Base-by-base conservation (phyloP, 2,797 vertebrate species). In the Triplophysa bombifrons region DNA sequence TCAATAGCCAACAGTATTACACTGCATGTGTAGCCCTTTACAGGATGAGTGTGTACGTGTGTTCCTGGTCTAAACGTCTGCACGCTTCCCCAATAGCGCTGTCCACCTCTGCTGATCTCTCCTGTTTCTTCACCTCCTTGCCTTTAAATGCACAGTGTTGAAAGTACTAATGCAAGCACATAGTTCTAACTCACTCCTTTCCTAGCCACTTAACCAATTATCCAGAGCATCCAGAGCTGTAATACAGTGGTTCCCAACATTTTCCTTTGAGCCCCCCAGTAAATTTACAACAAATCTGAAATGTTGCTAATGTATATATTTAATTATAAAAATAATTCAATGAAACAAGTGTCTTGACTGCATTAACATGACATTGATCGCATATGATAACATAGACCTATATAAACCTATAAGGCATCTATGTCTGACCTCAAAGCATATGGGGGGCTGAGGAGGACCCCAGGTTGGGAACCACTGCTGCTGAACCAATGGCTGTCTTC, bases 81-180 rank as follows among this genome's bases (percentile, higher is more conserved):
- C 71, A 84, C 81, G 71, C 58, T 72, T 72, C 76, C 83, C 71
- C 60, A 34, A 78, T 74, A 78, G 79, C 72, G 79, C 83, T 80
- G 80, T 84, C 78, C 85, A 84, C 78, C 80, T 80, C 85, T 84
- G 68, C 83, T 84, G 80, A 80, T 80, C 48, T 79, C 34, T 79
- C 65, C 73, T 78, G 68, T 84, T 65, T 74, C 75, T 76, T 83
- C 81, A 84, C 83, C 80, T 82, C 55, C 82, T 48, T 84, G 80
- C 76, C 78, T 84, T 84, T 84, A 86, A 84, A 80, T 79, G 78
- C 80, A 84, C 82, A 71, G 17, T 58, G 75, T 79, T 77, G 56
- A 72, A 76, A 76, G 48, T 76, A 66, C 80, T 78, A 78, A 81
- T 74, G 70, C 76, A 73, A 78, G 71, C 82, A 75, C 77, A 64